Percentiles rank a stretch among this genome's conserved stretches.
These are phyloP conservation scores for Muricea muricata DNA, from an alignment of 92 coral and sea anemone species.

Conservation along the genomic window DNA sequence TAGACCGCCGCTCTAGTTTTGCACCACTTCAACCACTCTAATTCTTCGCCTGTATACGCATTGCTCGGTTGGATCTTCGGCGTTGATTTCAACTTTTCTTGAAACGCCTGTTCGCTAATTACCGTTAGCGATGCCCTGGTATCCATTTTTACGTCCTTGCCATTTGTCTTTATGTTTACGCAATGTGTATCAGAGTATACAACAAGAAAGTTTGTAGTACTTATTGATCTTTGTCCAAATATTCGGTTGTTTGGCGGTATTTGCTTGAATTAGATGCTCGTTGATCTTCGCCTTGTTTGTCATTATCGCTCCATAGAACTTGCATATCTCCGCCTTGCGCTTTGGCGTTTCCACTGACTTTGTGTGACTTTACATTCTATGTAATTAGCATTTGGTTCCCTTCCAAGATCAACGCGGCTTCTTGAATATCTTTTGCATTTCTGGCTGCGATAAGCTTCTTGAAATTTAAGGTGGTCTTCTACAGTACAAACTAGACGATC, in stretches of 20 bases:
- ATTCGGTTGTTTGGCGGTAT: slow-evolving; percentile 27
- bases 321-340: slow-evolving; percentile 7
- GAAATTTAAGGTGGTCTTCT: not conserved
- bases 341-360: not conserved
- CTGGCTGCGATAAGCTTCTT: not conserved
- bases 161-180: no score
- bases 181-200: no score
- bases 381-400: no score
- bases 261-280: not conserved
- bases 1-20: no score
- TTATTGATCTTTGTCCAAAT: slow-evolving; percentile 27
- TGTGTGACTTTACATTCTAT: no score
- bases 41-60: slow-evolving; percentile 64
- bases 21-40: slow-evolving; percentile 53
- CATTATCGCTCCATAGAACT: no score
- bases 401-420: no score
- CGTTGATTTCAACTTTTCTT: slow-evolving; percentile 20
- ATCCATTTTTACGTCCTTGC: slow-evolving; percentile 42
- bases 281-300: no score
- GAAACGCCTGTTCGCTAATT: no score
- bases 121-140: slow-evolving; percentile 43
- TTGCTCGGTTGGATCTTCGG: not conserved
- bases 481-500: no score
- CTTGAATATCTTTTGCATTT: not conserved
- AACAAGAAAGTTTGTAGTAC: no score